A percentile compares a stretch with the other conserved stretches of the same genome.
phyloP scores from a whole-genome alignment of 2,113 vertebrate species.

The Nothoprocta pentlandii region DNA sequence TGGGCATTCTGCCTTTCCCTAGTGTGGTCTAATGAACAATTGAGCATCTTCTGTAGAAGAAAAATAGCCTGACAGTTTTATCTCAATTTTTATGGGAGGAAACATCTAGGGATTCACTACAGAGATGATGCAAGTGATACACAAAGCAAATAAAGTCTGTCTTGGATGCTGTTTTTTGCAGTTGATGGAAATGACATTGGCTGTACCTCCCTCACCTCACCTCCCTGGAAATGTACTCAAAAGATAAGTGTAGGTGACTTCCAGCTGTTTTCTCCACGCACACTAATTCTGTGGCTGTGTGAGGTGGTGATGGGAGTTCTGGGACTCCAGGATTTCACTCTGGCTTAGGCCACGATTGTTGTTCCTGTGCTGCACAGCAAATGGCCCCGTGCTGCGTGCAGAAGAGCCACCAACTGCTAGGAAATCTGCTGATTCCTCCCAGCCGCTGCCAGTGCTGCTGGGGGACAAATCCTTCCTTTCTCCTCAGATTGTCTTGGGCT shows the following conservation, averaged over 20 bases:
- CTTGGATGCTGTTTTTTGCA: background rate
- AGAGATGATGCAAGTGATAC: background rate
- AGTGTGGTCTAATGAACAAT: background rate
- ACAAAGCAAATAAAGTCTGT: background rate
- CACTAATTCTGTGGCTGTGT: background rate
- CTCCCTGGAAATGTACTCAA: background rate
- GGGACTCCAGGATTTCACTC: background rate
- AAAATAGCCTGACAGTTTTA: background rate
- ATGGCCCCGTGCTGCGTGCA: accelerated
- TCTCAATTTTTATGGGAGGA: background rate
- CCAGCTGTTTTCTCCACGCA: background rate
- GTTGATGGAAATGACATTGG: background rate
- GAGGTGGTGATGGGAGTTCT: background rate
- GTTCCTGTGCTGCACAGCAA: background rate
- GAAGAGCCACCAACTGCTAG: background rate
- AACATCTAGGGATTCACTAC: background rate
- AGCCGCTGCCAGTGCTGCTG: background rate
- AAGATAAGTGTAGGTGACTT: background rate
- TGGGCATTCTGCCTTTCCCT: background rate
- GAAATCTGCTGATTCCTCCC: background rate
- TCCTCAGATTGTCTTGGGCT: accelerated
- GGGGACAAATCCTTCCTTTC: background rate
- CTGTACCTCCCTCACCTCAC: background rate
- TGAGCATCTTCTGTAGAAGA: background rate
- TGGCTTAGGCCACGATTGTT: background rate